Evolutionary conservation across 2,888 invertebrate species (phyloP).

Genomic region (Drosophila diplacantha): DNA sequence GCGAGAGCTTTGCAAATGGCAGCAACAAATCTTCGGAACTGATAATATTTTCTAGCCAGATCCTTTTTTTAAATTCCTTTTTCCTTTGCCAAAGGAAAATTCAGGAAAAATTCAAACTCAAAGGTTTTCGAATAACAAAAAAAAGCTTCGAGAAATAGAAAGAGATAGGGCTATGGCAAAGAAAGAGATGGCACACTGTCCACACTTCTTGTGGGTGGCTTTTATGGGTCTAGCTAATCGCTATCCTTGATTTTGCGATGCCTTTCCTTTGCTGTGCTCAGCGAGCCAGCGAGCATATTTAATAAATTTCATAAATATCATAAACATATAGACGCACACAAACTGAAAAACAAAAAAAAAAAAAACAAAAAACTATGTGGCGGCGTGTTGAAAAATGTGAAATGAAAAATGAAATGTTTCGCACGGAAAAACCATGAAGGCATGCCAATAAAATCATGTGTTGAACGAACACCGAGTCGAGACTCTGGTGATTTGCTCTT

Average conservation of each 20-base stretch:
- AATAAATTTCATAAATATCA: constrained; percentile 64
- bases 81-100: background rate
- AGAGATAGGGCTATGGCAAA: background rate
- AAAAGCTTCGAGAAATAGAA: constrained; percentile 11
- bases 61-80: background rate
- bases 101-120: background rate
- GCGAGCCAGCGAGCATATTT: constrained; percentile 49
- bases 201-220: constrained; percentile 34
- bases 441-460: constrained; percentile 70
- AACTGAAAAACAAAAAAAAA: constrained; percentile 10
- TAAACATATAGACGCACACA: constrained; percentile 6
- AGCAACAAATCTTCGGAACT: background rate
- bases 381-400: constrained; percentile 37
- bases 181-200: constrained; percentile 1
- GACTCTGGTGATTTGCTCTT: constrained; percentile 8
- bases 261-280: constrained; percentile 12
- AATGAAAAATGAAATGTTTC: constrained; percentile 53
- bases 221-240: constrained; percentile 39
- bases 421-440: constrained; percentile 66
- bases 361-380: constrained; percentile 16
- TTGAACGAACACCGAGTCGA: constrained; percentile 16
- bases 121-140: background rate
- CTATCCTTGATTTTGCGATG: constrained; percentile 35
- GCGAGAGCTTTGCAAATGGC: background rate
- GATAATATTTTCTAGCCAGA: background rate